A percentile compares a stretch with the other conserved stretches of the same genome.
phyloP scores from a whole-genome alignment of 2,888 invertebrate species.

The Dynastes grantii region DNA sequence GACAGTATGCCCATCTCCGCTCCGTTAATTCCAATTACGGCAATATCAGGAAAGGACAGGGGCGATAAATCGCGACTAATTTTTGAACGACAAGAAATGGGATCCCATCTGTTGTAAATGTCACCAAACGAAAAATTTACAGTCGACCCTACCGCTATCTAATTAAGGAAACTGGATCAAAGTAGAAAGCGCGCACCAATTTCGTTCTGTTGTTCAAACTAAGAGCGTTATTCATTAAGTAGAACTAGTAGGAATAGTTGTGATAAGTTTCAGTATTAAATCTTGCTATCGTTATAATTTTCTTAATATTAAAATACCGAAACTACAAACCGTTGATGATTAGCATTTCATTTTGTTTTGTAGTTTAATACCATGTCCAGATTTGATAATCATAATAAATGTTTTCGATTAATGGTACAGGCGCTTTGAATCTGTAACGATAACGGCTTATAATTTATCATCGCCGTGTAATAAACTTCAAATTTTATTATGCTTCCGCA shows the following conservation, averaged over 20 bases:
- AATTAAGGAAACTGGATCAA: slow-evolving; percentile 51
- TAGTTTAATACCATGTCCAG: background rate
- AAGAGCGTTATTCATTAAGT: too few relatives aligned
- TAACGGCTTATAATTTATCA: background rate
- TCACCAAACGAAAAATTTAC: slow-evolving; percentile 48
- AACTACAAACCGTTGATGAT: background rate
- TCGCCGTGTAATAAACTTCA: slow-evolving; percentile 5
- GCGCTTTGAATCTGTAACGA: background rate
- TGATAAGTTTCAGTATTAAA: background rate
- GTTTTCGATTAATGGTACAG: background rate
- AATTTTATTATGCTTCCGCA: background rate
- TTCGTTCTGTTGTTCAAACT: too few relatives aligned
- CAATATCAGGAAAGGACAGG: slow-evolving; percentile 9
- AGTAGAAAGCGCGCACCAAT: slow-evolving; percentile 44
- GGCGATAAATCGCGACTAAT: slow-evolving; percentile 32
- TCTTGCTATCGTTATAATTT: background rate
- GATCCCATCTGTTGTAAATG: slow-evolving; percentile 40
- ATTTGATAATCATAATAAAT: slow-evolving; percentile 4
- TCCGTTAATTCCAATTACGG: slow-evolving; percentile 26
- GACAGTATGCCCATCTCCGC: slow-evolving; percentile 3
- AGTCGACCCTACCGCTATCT: slow-evolving; percentile 28
- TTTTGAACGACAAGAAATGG: slow-evolving; percentile 16
- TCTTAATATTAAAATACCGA: background rate
- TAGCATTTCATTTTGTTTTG: background rate
- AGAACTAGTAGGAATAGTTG: background rate